Evolutionary conservation across 2,797 vertebrate species (phyloP), one percentile per base, ranked within the genome.

Genomic region (Anguilla anguilla): DNA sequence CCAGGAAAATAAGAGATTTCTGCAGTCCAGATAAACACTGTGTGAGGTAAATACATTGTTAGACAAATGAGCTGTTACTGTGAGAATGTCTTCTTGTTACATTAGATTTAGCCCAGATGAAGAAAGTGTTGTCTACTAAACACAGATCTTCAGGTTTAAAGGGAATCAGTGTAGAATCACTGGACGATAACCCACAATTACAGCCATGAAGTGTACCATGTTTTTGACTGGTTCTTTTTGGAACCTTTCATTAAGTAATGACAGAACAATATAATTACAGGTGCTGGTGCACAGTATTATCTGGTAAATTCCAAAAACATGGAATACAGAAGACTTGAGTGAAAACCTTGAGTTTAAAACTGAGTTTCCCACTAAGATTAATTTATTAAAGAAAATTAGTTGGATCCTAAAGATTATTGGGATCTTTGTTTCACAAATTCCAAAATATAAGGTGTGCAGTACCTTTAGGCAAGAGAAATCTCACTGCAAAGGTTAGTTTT

Each of bases 251-350:
- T 81, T 49, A 22, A 81, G 43, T 49, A 51, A 81, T 25, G 22
- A 81, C 77, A 81, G 19, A 81, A 81, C 77, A 49, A 51, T 49
- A 81, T 81, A 81, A 81, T 81, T 81, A 51, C 19, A 22, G 28
- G 6, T 25, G 19, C 77, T 19, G 17, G 9, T 25, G 43, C 22
- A 49, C 9, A 25, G 77, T 13, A 25, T 49, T 81, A 81, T 81
- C 43, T 81, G 43, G 43, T 49, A 81, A 81, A 49, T 46, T 17
- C 77, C 77, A 81, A 49, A 81, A 10, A 7, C 77, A 81, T 81
- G 77, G 77, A 51, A 81, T 1, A 22, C 74, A 39, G 39, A 77
- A 43, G 74, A 43, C 31, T 13, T 35, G 6, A 31, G 28, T 5
- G 13, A 39, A 35, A 31, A 39, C 69, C 13, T 39, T 2, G 19